Conservation (phyloP, 2,113 vertebrate genomes). For the Cavia porcellus region DNA sequence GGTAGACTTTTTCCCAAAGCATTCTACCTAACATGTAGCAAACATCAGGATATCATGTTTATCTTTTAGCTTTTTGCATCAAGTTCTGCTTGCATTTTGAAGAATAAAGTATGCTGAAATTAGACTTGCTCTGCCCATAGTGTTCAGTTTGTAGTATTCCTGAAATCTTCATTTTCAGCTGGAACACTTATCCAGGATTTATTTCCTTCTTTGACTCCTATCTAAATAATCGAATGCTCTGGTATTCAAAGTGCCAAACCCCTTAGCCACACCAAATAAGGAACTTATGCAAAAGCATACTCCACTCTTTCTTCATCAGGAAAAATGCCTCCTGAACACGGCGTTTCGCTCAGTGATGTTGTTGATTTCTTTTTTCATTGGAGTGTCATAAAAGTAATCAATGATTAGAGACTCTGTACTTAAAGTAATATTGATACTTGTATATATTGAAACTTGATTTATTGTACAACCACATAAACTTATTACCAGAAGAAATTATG, state of each 20-base stretch:
- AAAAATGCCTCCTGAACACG: not conserved
- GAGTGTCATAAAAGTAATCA: not conserved
- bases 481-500: not conserved
- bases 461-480: not conserved
- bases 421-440: not conserved
- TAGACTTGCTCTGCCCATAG: not conserved
- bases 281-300: not conserved
- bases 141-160: not conserved
- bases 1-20: not conserved
- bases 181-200: not conserved
- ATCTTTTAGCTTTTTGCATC: not conserved
- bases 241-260: not conserved
- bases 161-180: not conserved
- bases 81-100: not conserved
- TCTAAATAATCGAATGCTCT: not conserved
- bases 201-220: constrained; percentile 8
- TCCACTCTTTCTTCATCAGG: not conserved
- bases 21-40: not conserved
- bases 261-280: not conserved
- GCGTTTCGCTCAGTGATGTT: not conserved
- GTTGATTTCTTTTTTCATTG: constrained; percentile 3
- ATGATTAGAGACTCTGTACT: not conserved
- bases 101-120: not conserved
- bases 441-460: too few species aligned
- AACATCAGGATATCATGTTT: not conserved